Conservation (phyloP, 2,113 vertebrate genomes). For the Cryptotis parvus region DNA sequence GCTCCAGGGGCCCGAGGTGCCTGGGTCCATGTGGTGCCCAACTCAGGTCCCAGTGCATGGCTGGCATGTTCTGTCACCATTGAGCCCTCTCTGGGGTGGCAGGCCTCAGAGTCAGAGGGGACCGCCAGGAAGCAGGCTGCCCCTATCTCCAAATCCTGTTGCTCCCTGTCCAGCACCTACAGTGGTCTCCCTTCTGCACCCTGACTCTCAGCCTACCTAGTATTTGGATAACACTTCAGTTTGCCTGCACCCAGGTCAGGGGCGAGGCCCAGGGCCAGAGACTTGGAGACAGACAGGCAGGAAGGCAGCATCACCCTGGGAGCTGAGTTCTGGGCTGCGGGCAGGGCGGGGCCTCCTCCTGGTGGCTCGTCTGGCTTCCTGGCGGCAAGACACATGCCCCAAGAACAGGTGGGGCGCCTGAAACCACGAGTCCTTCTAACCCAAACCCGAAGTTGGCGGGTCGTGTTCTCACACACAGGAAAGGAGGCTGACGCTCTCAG, state of each 20-base stretch:
- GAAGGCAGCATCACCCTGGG: neutral
- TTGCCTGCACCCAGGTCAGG: neutral
- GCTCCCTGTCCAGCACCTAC: too few species aligned
- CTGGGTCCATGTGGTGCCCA: too few species aligned
- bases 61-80: too few species aligned
- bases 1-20: too few species aligned
- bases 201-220: too few species aligned
- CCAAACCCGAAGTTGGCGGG: accelerated
- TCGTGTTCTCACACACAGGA: neutral
- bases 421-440: conserved; percentile 2
- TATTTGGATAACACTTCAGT: too few species aligned
- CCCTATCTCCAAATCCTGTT: too few species aligned
- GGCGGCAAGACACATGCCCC: accelerated
- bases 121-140: too few species aligned
- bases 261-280: neutral
- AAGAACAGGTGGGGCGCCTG: neutral
- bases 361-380: neutral
- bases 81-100: too few species aligned
- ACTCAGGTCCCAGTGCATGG: too few species aligned
- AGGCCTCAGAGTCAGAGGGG: too few species aligned
- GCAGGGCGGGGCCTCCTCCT: neutral
- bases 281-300: neutral
- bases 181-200: too few species aligned
- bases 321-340: neutral
- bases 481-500: neutral